Conservation (phyloP, 2,888 invertebrate genomes). For the Limnephilus auricula region DNA sequence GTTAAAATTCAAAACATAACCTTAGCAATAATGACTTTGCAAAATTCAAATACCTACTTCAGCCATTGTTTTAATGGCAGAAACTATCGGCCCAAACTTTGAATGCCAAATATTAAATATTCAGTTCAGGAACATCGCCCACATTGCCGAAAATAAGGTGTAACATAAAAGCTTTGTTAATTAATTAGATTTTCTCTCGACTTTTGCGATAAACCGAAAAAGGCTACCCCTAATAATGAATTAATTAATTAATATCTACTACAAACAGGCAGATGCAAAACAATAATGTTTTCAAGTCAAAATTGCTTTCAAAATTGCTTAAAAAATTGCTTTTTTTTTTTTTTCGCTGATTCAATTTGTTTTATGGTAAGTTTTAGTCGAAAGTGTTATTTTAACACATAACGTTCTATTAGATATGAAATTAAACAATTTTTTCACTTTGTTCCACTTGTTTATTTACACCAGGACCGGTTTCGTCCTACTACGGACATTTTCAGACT, state of each 20-base stretch:
- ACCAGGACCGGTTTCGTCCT: too few species aligned
- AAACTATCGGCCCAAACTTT: background rate
- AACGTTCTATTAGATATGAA: too few species aligned
- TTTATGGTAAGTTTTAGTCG: too few species aligned
- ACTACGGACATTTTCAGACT: too few species aligned
- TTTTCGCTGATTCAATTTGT: too few species aligned
- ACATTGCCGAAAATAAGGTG: background rate
- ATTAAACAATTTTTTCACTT: too few species aligned
- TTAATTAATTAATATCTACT: background rate
- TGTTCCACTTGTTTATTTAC: too few species aligned
- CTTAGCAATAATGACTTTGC: background rate
- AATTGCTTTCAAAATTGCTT: too few species aligned
- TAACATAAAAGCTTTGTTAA: background rate
- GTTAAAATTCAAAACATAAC: background rate
- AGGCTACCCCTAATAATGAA: background rate
- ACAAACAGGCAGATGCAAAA: background rate
- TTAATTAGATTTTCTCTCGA: background rate
- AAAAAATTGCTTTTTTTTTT: too few species aligned
- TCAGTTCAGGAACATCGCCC: background rate
- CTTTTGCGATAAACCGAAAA: background rate
- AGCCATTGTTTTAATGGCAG: background rate
- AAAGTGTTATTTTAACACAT: too few species aligned
- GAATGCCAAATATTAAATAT: background rate
- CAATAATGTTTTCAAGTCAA: too few species aligned
- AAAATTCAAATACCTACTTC: background rate